Percentiles rank a stretch among this genome's conserved stretches.
Conservation (phyloP, 2,888 invertebrate genomes). For the Acheta domesticus region DNA sequence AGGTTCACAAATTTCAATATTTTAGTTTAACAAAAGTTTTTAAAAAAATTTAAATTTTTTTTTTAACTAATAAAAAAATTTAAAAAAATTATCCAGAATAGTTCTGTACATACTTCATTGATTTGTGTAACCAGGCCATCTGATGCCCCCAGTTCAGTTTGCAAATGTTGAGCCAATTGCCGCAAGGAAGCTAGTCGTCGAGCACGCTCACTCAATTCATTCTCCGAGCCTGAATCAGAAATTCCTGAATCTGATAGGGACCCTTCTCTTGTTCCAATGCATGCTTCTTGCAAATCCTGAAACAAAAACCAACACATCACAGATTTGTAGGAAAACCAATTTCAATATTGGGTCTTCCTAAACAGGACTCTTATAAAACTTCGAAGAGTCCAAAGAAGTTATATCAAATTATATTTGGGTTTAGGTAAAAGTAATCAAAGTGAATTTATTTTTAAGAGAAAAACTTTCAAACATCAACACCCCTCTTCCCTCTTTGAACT, state of each 20-base stretch:
- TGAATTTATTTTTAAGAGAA: too few relatives aligned
- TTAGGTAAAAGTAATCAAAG: too few relatives aligned
- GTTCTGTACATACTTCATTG: not conserved
- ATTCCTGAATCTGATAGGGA: constrained; percentile 78
- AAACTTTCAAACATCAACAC: too few relatives aligned
- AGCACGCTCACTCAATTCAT: constrained; percentile 63
- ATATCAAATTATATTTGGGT: too few relatives aligned
- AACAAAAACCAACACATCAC: constrained; percentile 35
- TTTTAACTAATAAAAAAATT: too few relatives aligned
- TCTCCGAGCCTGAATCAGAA: constrained; percentile 69
- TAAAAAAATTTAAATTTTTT: too few relatives aligned
- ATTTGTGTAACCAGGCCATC: not conserved
- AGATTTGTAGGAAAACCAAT: not conserved
- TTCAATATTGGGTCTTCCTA: not conserved
- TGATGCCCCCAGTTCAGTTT: constrained; percentile 46
- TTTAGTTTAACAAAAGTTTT: not conserved
- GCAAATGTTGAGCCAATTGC: constrained; percentile 63
- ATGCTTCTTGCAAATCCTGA: constrained; percentile 27
- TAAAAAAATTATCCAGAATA: not conserved
- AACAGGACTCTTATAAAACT: not conserved
- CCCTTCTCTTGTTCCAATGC: constrained; percentile 45
- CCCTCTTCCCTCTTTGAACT: too few relatives aligned
- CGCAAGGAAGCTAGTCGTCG: constrained; percentile 63
- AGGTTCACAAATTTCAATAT: too few relatives aligned
- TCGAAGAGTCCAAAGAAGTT: too few relatives aligned